Percentiles rank a stretch among this genome's conserved stretches.
phyloP scores from a whole-genome alignment of 2,888 invertebrate species.

The Scelioninae gen. 1 region DNA sequence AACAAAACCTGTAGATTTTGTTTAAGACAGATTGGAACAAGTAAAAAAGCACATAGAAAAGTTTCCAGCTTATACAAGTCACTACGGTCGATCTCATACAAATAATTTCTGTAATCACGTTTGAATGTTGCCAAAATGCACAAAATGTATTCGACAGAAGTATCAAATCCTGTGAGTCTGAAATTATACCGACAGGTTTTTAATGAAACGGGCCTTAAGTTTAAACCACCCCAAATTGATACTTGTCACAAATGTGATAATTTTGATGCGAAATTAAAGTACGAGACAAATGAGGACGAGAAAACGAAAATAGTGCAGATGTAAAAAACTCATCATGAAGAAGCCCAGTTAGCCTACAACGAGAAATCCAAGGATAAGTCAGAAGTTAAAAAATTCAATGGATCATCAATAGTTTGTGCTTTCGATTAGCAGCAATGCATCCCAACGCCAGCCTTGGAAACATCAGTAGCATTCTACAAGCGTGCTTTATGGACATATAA shows the following conservation, averaged over 20 bases:
- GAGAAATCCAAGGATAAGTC: constrained; percentile 17
- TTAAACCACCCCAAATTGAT: constrained; percentile 29
- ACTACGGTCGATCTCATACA: constrained; percentile 19
- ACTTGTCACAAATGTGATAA: constrained; percentile 13
- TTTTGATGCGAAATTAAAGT: too few relatives aligned
- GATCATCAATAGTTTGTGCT: constrained; percentile 18
- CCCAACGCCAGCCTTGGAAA: constrained; percentile 72
- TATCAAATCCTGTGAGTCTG: constrained; percentile 6
- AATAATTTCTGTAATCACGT: constrained; percentile 32
- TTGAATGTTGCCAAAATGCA: constrained; percentile 33
- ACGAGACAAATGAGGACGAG: too few relatives aligned
- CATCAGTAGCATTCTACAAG: constrained; percentile 76
- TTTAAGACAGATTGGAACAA: neutral
- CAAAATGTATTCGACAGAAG: constrained; percentile 20
- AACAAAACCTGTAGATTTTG: neutral
- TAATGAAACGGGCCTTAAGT: constrained; percentile 32
- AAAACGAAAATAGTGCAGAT: too few relatives aligned
- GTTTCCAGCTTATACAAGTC: constrained; percentile 25
- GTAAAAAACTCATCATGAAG: too few relatives aligned
- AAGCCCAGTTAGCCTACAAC: too few relatives aligned
- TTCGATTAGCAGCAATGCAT: constrained; percentile 72
- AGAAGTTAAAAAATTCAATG: constrained; percentile 19
- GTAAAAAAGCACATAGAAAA: constrained; percentile 1
- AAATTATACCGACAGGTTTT: constrained; percentile 34
- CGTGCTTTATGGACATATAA: constrained; percentile 76